phyloP scores from a whole-genome alignment of 1,140 invertebrate species.

The Meteorus sp. region DNA sequence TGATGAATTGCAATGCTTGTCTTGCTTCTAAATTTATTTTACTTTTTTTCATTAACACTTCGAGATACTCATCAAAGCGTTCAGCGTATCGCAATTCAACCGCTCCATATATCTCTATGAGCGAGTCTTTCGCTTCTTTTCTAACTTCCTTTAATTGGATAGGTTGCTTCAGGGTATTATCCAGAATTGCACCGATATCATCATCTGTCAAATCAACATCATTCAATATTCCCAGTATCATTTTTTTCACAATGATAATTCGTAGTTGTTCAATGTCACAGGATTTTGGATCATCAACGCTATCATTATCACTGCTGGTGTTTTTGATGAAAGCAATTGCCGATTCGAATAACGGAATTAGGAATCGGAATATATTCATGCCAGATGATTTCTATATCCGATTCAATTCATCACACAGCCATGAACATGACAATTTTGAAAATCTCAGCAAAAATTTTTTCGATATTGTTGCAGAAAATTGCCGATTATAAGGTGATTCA shows the following conservation, averaged over 20 bases:
- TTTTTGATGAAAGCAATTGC: too few relatives aligned
- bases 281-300: slow-evolving; percentile 62
- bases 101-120: slow-evolving; percentile 52
- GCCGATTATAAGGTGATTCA: slow-evolving; percentile 61
- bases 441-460: slow-evolving; percentile 59
- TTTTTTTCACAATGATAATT: slow-evolving; percentile 32
- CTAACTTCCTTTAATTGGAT: slow-evolving; percentile 36
- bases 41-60: slow-evolving; percentile 39
- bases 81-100: slow-evolving; percentile 68
- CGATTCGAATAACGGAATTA: too few relatives aligned
- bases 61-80: slow-evolving; percentile 64
- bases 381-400: too few relatives aligned
- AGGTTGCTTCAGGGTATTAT: slow-evolving; percentile 30
- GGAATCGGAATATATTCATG: too few relatives aligned
- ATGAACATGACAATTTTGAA: slow-evolving; percentile 53
- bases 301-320: slow-evolving; percentile 56
- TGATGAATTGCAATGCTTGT: slow-evolving; percentile 42
- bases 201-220: slow-evolving; percentile 57
- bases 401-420: slow-evolving; percentile 58
- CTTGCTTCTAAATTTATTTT: slow-evolving; percentile 32
- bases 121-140: slow-evolving; percentile 32
- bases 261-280: slow-evolving; percentile 38
- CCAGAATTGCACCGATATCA: slow-evolving; percentile 51
- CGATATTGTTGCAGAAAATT: slow-evolving; percentile 55
- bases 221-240: slow-evolving; percentile 41